phyloP scores from a whole-genome alignment of 2,888 invertebrate species.

The Campaea margaritaria region DNA sequence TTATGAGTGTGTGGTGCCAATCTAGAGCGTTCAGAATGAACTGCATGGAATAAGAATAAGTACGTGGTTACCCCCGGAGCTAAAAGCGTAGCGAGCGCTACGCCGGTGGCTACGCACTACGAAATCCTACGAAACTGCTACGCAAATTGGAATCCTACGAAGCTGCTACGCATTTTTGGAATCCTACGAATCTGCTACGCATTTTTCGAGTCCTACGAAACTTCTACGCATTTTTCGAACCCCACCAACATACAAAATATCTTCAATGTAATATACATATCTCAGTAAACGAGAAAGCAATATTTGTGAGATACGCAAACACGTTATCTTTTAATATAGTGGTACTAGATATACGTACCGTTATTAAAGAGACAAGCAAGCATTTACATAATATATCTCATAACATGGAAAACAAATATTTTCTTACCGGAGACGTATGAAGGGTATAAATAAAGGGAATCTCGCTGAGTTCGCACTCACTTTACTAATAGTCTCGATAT shows the following conservation, averaged over 20 bases:
- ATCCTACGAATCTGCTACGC: too few relatives aligned
- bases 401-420: slow-evolving; percentile 25
- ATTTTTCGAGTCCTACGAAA: slow-evolving; percentile 14
- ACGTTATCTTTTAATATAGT: slow-evolving; percentile 17
- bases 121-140: slow-evolving; percentile 9
- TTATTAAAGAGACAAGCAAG: slow-evolving; percentile 27
- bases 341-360: slow-evolving; percentile 12
- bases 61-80: too few relatives aligned
- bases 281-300: slow-evolving; percentile 19
- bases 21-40: too few relatives aligned
- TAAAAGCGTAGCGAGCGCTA: slow-evolving; percentile 31
- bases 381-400: slow-evolving; percentile 19
- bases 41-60: too few relatives aligned
- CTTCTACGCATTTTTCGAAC: background rate
- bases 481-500: slow-evolving; percentile 8
- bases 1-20: too few relatives aligned
- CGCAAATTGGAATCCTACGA: background rate
- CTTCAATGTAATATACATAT: background rate
- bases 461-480: slow-evolving; percentile 1
- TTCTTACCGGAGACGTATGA: slow-evolving; percentile 12
- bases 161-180: slow-evolving; percentile 6
- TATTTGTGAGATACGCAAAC: slow-evolving; percentile 17
- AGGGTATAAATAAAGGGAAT: slow-evolving; percentile 12
- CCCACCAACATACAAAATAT: background rate
- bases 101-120: slow-evolving; percentile 28